Evolutionary conservation across 2,888 invertebrate genomes (phyloP), one percentile per base, ranked within the genome.

Genomic region (Abscondita cerata): DNA sequence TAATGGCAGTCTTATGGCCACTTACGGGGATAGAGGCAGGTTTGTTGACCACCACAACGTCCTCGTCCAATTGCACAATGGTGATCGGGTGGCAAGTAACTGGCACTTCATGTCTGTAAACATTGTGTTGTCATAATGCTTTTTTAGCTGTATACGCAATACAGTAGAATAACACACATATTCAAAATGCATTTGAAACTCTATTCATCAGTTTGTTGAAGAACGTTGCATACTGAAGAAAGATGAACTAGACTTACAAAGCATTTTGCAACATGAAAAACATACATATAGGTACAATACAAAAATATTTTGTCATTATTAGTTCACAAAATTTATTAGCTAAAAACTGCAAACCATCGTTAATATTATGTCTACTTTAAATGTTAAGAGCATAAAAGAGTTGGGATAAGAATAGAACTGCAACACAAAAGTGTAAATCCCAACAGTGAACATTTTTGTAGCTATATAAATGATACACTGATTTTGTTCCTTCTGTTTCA

Each of bases 21-120:
- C 94, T 95, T 93, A 97, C 96, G 84, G 98, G 98, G 87, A 98
- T 96, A 84, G 98, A 98, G 85, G 96, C 94, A 82, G 98, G 98
- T 90, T 98, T 98, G 90, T 98, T 96, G 85, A 98, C 95, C 85
- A 99, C 98, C 85, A 99, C 91, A 86, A 98, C 89, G 87, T 99
- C 96, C 84, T 97, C 95, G 86, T 95, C 96, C 89, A 97, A 94
- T 86, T 94, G 93, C 82, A 99, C 91, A 85, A 99, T 93, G 86
- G 93, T 91, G 87, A 98, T 94, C 84, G 93, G 91, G 87, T 93
- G 91, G 84, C 93, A 93, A 84, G 95, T 92, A 84, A 98, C 97
- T 81, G 98, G 96, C 85, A 96, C 95, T 90, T 98, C 98, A 89
- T 98, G 98, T 90, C 96, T 95, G 92, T 81, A 89, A n/a, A 88